A percentile compares a stretch with the other conserved stretches of the same genome.
These are phyloP conservation scores for Octomys mimax DNA, from an alignment of 2,797 vertebrate genomes.

Conservation along the genomic window DNA sequence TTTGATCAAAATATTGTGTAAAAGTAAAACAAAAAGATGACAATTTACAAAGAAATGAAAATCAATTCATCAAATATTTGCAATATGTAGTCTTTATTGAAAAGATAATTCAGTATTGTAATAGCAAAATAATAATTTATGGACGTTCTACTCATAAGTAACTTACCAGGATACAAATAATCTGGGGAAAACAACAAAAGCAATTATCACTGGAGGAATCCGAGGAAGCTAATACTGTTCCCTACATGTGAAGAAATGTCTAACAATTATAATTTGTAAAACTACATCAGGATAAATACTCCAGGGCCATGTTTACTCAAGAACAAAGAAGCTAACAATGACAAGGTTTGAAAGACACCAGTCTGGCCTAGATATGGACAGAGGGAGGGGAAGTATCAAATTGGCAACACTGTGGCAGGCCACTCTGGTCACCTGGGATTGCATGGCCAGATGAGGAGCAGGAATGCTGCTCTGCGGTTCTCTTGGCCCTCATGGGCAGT, in stretches of 20 bases:
- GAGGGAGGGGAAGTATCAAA: neutral
- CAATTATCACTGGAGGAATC: neutral
- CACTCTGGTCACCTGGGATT: neutral
- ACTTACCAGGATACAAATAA: neutral
- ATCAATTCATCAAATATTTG: neutral
- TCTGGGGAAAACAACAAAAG: neutral
- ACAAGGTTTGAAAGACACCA: neutral
- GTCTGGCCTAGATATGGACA: neutral
- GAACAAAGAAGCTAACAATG: neutral
- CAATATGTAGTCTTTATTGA: neutral
- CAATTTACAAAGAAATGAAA: constrained; percentile 16
- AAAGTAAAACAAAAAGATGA: neutral
- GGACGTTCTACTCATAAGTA: neutral
- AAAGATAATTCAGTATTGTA: constrained; percentile 21
- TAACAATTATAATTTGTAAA: neutral
- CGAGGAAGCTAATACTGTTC: neutral
- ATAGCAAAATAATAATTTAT: neutral
- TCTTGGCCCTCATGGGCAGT: neutral
- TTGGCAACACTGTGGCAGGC: neutral
- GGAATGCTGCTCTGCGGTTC: neutral
- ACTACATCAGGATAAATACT: neutral
- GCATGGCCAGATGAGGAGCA: neutral
- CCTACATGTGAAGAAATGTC: neutral
- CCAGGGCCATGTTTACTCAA: neutral
- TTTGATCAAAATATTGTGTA: neutral